Conservation (phyloP, 1,140 invertebrate species). For the Medauroidea extradentata region DNA sequence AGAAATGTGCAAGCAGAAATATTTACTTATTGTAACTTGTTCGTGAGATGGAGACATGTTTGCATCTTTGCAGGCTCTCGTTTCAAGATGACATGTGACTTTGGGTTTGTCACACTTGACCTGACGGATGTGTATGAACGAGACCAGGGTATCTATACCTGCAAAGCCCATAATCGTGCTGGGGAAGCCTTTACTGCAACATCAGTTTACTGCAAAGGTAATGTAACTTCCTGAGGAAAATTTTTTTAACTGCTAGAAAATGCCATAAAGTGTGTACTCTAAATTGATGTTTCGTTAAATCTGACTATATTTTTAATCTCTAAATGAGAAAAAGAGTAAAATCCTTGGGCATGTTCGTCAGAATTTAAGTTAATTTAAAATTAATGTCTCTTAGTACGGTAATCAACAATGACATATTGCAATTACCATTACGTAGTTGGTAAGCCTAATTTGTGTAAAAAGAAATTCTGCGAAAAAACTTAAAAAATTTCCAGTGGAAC, state of each 20-base stretch:
- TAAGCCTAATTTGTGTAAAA: too few species aligned
- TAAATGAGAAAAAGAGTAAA: not conserved
- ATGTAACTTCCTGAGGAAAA: constrained; percentile 1
- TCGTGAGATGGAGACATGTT: too few species aligned
- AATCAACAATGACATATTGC: not conserved
- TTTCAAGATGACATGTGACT: constrained; percentile 85
- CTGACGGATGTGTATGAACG: constrained; percentile 84
- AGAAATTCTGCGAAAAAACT: too few species aligned
- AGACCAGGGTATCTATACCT: constrained; percentile 93
- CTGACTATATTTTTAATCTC: not conserved
- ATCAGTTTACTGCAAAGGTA: constrained; percentile 68
- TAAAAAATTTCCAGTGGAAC: too few species aligned
- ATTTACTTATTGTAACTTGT: too few species aligned
- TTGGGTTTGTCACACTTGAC: constrained; percentile 89
- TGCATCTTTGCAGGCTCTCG: constrained; percentile 51
- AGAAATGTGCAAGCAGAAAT: too few species aligned
- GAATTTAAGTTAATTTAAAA: not conserved
- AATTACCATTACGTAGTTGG: too few species aligned
- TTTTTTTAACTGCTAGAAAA: not conserved
- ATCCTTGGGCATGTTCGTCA: not conserved
- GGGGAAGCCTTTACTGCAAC: constrained; percentile 91
- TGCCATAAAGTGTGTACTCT: too few species aligned
- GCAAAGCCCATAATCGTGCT: constrained; percentile 77
- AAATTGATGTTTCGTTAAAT: too few species aligned
- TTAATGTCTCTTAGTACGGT: not conserved